These are phyloP conservation scores for Corticium candelabrum DNA, from an alignment of 37 sponge, comb jelly and placozoan genomes.

Conservation along the genomic window DNA sequence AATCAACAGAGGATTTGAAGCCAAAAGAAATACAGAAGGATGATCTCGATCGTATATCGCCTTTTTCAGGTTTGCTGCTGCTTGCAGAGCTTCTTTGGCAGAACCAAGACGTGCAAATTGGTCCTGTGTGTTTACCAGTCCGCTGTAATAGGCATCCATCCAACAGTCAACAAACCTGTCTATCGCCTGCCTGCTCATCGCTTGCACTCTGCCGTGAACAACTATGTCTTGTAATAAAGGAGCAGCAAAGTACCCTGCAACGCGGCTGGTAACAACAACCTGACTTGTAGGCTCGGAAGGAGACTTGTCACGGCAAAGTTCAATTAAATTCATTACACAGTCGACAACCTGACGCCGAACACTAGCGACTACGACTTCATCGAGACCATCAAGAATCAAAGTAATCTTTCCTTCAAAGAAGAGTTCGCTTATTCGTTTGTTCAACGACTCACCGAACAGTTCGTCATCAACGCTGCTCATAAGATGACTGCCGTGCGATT, in stretches of 20 bases:
- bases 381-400: not conserved
- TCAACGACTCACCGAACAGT: not conserved
- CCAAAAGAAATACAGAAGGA: not conserved
- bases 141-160: not conserved
- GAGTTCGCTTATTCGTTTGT: not conserved
- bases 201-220: not conserved
- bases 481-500: not conserved
- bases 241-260: not conserved
- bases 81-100: not conserved
- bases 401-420: not conserved
- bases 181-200: not conserved
- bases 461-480: not conserved
- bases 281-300: not conserved
- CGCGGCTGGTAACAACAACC: slow-evolving; percentile 1
- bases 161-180: not conserved
- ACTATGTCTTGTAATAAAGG: not conserved
- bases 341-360: not conserved
- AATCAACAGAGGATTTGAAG: not conserved
- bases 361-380: not conserved
- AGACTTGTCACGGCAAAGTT: not conserved
- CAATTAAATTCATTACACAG: not conserved
- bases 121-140: not conserved
- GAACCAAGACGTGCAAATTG: not conserved
- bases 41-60: not conserved
- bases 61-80: not conserved